phyloP scores from a whole-genome alignment of 2,797 vertebrate species.

The Leuciscus waleckii region DNA sequence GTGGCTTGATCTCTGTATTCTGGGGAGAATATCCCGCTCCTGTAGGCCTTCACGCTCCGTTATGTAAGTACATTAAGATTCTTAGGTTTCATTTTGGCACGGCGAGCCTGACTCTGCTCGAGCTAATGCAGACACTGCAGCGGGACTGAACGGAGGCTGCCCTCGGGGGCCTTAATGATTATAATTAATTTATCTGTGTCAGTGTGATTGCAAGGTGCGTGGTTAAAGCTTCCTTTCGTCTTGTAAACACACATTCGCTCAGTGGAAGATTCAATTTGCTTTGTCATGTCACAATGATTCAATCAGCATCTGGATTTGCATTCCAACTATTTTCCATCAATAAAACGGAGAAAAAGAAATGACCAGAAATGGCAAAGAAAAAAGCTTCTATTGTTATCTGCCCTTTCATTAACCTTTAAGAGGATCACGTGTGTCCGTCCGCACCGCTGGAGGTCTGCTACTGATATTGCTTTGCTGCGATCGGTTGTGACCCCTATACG shows the following conservation, averaged over 20 bases:
- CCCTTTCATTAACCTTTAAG: conserved; percentile 3
- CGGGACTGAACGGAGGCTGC: conserved; percentile 40
- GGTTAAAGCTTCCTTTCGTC: conserved; percentile 47
- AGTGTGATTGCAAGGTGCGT: conserved; percentile 33
- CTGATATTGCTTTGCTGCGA: conserved; percentile 7
- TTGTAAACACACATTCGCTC: conserved; percentile 42
- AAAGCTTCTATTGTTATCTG: not conserved
- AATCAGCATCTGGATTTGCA: not conserved
- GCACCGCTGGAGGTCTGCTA: not conserved
- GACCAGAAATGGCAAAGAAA: not conserved
- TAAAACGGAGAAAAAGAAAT: not conserved
- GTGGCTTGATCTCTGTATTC: conserved; percentile 30
- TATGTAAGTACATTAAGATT: conserved; percentile 46
- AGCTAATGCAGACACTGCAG: conserved; percentile 14
- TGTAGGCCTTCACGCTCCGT: conserved; percentile 17
- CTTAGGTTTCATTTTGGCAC: conserved; percentile 26
- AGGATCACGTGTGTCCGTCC: not conserved
- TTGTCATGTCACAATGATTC: not conserved
- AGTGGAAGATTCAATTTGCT: conserved; percentile 26
- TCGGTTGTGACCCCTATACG: not conserved
- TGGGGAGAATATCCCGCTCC: conserved; percentile 15
- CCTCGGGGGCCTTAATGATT: conserved; percentile 47
- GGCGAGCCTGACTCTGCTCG: not conserved
- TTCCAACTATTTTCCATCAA: conserved; percentile 8
- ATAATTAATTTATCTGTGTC: conserved; percentile 56